Evolutionary conservation across 2,113 vertebrate species (phyloP), one percentile per base, ranked within the genome.

Genomic region (Dunckerocampus dactyliophorus): DNA sequence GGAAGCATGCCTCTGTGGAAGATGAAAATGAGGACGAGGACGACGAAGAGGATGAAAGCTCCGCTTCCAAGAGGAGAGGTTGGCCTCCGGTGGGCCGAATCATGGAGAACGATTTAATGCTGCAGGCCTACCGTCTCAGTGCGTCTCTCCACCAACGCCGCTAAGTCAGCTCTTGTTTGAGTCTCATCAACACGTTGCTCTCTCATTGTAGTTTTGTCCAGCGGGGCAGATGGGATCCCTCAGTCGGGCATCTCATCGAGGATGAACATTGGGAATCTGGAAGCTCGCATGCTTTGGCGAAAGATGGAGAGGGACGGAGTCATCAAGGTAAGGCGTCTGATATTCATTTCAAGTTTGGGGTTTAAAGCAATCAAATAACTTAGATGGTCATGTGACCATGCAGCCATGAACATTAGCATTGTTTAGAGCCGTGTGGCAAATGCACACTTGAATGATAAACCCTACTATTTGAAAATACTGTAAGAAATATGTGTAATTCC

Each of bases 71-170:
- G 42, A 90, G 85, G 50, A 91, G 87, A 74, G 69, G 12, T 1
- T 60, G 87, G 13, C 87, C 88, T 8, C 80, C 87, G 0, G 87
- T 92, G 67, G 92, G 94, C 37, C 88, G 92, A 3, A 84, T 95
- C 69, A 92, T 90, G 8, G 95, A 99, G 86, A 90, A 82, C 12
- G 96, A 99, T 56, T 75, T 95, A 69, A 85, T 98, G 49, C 88
- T 93, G 0, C 95, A 99, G 82, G 94, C 95, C 39, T 98, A 97
- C n/a, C 88, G 94, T 24, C 88, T 95, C 52, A 91, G 97, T 99
- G 85, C 39, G 93, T 91, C 46, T 28, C 13, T 24, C 19, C 13
- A 24, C n/a, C 13, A 45, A 21, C 34, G 7, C 34, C n/a, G 12
- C 12, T 58, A 16, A 20, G 7, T 19, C 42, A 8, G 12, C 3